Percentiles rank a stretch among this genome's conserved stretches.
These are phyloP conservation scores for Sepiola atlantica DNA, from an alignment of 2,888 invertebrate genomes.

Conservation along the genomic window DNA sequence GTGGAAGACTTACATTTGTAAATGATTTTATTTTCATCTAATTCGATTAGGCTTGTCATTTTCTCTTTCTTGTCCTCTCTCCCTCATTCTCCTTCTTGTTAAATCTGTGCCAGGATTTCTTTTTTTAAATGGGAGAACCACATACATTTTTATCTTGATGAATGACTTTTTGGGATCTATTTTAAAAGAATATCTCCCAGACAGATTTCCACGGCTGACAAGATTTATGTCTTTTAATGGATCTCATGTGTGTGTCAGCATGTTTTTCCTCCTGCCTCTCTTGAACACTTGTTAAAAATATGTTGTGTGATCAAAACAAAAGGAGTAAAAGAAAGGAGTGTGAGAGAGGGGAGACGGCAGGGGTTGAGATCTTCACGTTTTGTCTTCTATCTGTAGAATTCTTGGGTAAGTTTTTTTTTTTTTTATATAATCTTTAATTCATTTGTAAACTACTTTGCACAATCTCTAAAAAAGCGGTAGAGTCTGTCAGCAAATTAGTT, in stretches of 20 bases:
- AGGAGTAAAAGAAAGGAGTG: not conserved
- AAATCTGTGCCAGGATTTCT: not conserved
- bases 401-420: not conserved
- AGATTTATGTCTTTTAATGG: not conserved
- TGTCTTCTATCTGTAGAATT: not conserved
- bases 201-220: not conserved
- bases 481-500: too few relatives aligned
- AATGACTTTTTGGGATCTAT: not conserved
- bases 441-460: too few relatives aligned
- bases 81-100: not conserved
- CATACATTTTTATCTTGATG: not conserved
- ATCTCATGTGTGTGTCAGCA: too few relatives aligned
- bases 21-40: not conserved
- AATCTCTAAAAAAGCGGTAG: too few relatives aligned
- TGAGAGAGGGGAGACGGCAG: too few relatives aligned
- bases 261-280: not conserved
- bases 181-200: not conserved
- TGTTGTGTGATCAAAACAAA: not conserved
- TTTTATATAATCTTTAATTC: too few relatives aligned
- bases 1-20: not conserved
- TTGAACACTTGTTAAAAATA: not conserved
- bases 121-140: not conserved
- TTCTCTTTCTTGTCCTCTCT: not conserved
- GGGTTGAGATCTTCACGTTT: not conserved
- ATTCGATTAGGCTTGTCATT: conserved; percentile 32